Conservation (phyloP, 2,888 invertebrate genomes). For the Dorcus parallelipipedus region DNA sequence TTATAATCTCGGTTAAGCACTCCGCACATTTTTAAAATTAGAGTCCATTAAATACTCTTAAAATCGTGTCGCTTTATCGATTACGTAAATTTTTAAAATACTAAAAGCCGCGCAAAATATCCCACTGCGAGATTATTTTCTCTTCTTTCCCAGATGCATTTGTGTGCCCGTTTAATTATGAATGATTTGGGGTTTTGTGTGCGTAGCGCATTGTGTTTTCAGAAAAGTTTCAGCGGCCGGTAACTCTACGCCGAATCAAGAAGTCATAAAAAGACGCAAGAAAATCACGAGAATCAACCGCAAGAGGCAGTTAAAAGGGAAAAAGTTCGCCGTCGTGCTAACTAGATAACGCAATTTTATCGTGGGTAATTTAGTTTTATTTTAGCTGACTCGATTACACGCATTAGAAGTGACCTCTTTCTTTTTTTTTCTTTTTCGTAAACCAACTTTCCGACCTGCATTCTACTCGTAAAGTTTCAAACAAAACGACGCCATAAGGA, state of each 20-base stretch:
- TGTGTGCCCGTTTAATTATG: neutral
- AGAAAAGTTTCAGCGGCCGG: conserved; percentile 5
- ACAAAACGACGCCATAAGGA: no score
- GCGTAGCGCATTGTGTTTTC: neutral
- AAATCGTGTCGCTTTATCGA: no score
- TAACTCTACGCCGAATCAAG: conserved; percentile 12
- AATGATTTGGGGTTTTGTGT: conserved; percentile 1
- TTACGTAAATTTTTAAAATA: no score
- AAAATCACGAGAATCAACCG: conserved; percentile 14
- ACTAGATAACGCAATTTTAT: conserved; percentile 13
- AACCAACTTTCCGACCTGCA: no score
- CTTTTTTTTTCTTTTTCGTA: no score
- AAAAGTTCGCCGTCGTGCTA: neutral
- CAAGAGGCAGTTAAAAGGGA: conserved; percentile 2
- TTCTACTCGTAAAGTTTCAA: no score
- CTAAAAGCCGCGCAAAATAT: no score
- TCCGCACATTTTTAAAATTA: no score
- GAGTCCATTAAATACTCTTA: no score
- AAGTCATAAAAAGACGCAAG: conserved; percentile 9
- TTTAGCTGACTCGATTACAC: conserved; percentile 2
- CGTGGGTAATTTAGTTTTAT: conserved; percentile 12
- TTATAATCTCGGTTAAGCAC: no score
- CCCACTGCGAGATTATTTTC: neutral
- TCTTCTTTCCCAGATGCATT: neutral
- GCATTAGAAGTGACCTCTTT: neutral